A percentile compares a stretch with the other conserved stretches of the same genome.
phyloP scores from a whole-genome alignment of 2,888 invertebrate genomes.

The Podabrus alpinus region DNA sequence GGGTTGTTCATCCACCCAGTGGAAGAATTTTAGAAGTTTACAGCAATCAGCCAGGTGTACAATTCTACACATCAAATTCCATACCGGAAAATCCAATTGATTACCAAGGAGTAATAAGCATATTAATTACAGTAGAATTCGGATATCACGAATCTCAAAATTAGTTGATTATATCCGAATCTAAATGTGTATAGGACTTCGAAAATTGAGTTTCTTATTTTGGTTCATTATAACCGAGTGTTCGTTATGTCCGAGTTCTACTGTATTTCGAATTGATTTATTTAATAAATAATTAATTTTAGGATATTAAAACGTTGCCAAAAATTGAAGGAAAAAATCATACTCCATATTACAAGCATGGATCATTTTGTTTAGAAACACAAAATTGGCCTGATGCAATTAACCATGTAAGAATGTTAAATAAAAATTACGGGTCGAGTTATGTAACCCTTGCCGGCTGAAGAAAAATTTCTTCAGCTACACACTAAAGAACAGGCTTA shows the following conservation, averaged over 20 bases:
- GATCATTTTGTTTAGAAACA: constrained; percentile 86
- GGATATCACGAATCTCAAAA: too few species aligned
- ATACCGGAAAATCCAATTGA: constrained; percentile 62
- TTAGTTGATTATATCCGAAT: too few species aligned
- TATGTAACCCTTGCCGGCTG: too few species aligned
- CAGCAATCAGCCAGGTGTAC: constrained; percentile 88
- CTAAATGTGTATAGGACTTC: too few species aligned
- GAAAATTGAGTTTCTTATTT: too few species aligned
- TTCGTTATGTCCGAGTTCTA: too few species aligned
- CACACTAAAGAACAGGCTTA: too few species aligned
- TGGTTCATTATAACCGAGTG: too few species aligned
- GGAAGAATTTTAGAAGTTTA: constrained; percentile 80
- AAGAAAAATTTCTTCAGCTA: too few species aligned
- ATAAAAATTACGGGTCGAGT: neutral
- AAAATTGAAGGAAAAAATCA: constrained; percentile 71
- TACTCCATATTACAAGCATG: constrained; percentile 70
- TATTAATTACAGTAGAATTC: too few species aligned
- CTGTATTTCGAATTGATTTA: neutral
- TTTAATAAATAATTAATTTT: neutral
- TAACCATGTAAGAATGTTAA: constrained; percentile 68
- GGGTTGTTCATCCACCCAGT: constrained; percentile 67
- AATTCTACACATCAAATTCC: constrained; percentile 84
- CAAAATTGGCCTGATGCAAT: constrained; percentile 92
- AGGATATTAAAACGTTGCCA: constrained; percentile 25
- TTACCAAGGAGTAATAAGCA: constrained; percentile 31